Evolutionary conservation across 2,113 vertebrate genomes (phyloP).

Genomic region (Trogon surrucura): DNA sequence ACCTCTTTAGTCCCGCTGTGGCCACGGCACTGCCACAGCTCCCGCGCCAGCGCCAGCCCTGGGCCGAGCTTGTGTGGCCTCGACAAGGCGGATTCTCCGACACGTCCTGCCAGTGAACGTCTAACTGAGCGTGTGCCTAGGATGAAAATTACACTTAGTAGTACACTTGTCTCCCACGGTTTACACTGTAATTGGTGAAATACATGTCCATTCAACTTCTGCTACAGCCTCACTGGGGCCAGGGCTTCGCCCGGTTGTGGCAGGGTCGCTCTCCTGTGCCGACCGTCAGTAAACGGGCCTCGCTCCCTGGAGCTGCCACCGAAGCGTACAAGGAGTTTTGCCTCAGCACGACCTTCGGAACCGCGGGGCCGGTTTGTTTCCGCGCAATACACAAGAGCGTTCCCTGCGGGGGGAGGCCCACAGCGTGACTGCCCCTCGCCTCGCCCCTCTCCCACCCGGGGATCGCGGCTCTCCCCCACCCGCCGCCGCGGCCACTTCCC

Average conservation of each 20-base stretch:
- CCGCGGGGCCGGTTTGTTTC: not conserved
- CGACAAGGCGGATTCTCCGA: not conserved
- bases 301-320: fast-evolving
- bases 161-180: not conserved
- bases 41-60: fast-evolving
- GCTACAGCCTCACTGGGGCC: fast-evolving
- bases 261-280: fast-evolving
- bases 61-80: not conserved
- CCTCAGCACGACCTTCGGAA: not conserved
- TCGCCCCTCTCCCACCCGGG: too few species aligned
- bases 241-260: fast-evolving
- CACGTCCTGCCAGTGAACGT: not conserved
- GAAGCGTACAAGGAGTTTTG: not conserved
- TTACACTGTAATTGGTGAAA: not conserved
- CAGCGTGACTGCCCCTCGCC: too few species aligned
- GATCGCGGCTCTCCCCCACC: too few species aligned
- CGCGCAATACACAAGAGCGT: not conserved
- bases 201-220: too few species aligned
- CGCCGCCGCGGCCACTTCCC: too few species aligned
- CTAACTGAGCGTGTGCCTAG: not conserved
- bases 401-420: too few species aligned
- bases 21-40: fast-evolving
- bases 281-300: too few species aligned
- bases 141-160: not conserved
- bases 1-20: fast-evolving